Evolutionary conservation across 2,888 invertebrate genomes (phyloP).

Genomic region (Ischnura elegans): DNA sequence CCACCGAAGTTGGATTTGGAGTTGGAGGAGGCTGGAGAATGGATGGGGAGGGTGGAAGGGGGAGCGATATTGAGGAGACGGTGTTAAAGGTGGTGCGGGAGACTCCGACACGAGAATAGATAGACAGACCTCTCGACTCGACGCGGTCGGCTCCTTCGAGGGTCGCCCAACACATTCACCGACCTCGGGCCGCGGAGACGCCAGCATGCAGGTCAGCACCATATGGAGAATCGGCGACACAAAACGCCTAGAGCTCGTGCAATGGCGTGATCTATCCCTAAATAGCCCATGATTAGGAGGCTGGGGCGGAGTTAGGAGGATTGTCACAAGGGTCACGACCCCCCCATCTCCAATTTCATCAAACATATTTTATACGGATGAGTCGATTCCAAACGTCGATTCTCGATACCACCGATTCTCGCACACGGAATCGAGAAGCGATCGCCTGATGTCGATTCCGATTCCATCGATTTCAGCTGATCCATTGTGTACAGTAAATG

Average conservation of each 20-base stretch:
- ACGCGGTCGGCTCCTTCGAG: neutral
- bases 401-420: too few relatives aligned
- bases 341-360: neutral
- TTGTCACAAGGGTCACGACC: neutral
- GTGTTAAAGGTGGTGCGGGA: neutral
- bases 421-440: too few relatives aligned
- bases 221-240: neutral
- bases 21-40: neutral
- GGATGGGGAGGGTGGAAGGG: neutral
- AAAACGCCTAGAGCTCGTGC: neutral
- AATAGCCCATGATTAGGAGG: neutral
- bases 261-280: neutral
- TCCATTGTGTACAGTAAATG: too few relatives aligned
- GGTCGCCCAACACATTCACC: neutral
- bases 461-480: too few relatives aligned
- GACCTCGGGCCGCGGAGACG: neutral
- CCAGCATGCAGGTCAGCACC: slow-evolving; percentile 36
- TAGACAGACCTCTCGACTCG: too few relatives aligned
- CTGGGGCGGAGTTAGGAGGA: neutral
- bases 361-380: too few relatives aligned
- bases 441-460: too few relatives aligned
- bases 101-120: neutral
- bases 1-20: neutral
- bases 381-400: too few relatives aligned
- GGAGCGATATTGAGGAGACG: neutral